Percentiles rank a stretch among this genome's conserved stretches.
Conservation (phyloP, 1,140 invertebrate genomes). For the Hypothenemus hampei region DNA sequence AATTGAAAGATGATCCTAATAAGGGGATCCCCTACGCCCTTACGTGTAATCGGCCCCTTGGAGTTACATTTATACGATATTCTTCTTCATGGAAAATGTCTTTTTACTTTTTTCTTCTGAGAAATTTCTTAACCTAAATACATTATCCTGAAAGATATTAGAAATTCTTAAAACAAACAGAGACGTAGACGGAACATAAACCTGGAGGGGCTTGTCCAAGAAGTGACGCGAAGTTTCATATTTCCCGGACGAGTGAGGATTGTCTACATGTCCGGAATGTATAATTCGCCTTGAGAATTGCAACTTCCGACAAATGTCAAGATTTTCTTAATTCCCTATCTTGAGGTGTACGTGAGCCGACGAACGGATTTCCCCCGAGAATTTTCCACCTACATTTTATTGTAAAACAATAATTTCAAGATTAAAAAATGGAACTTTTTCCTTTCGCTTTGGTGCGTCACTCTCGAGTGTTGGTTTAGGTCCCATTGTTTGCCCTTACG, state of each 20-base stretch:
- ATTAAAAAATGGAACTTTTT: neutral
- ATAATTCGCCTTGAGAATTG: slow-evolving; percentile 26
- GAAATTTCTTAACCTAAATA: no score
- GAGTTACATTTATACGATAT: slow-evolving; percentile 21
- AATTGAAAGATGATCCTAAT: slow-evolving; percentile 26
- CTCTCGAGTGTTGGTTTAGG: slow-evolving; percentile 8
- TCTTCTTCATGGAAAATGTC: no score
- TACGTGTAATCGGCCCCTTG: slow-evolving; percentile 24
- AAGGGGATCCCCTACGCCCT: slow-evolving; percentile 20
- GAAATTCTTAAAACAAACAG: slow-evolving; percentile 13
- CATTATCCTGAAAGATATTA: no score
- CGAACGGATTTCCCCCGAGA: slow-evolving; percentile 19
- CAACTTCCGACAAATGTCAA: slow-evolving; percentile 30
- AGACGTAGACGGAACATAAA: no score
- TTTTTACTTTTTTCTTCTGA: no score
- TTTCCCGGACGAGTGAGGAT: slow-evolving; percentile 26
- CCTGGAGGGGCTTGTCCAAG: slow-evolving; percentile 11
- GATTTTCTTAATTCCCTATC: slow-evolving; percentile 29
- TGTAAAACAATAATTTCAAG: neutral
- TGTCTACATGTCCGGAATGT: slow-evolving; percentile 26
- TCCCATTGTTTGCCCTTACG: slow-evolving; percentile 6
- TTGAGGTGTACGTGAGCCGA: slow-evolving; percentile 24
- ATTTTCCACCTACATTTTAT: slow-evolving; percentile 6
- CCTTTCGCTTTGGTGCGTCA: neutral
- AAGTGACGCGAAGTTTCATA: slow-evolving; percentile 22